A percentile compares a stretch with the other conserved stretches of the same genome.
These are phyloP conservation scores for Tenthredo livida DNA, from an alignment of 2,888 invertebrate species.

Conservation along the genomic window DNA sequence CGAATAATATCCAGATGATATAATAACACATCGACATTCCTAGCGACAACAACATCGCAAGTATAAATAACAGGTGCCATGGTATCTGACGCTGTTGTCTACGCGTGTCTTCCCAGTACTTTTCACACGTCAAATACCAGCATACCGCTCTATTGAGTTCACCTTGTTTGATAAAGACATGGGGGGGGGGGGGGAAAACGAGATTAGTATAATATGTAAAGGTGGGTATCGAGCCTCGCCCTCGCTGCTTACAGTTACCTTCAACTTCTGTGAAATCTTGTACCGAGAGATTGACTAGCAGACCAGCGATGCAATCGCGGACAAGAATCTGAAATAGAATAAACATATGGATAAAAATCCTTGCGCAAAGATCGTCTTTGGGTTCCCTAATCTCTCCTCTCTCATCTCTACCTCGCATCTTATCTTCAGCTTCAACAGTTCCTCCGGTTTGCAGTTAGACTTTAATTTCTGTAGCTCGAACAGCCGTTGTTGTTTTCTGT, in stretches of 20 bases:
- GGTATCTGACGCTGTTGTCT: constrained; percentile 89
- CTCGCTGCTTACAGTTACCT: too few species aligned
- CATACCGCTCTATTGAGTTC: constrained; percentile 94
- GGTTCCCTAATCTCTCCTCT: background rate
- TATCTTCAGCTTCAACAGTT: constrained; percentile 86
- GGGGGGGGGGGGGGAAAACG: too few species aligned
- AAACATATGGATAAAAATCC: constrained; percentile 22
- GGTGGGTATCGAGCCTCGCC: constrained; percentile 53
- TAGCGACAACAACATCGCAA: constrained; percentile 89
- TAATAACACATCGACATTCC: constrained; percentile 95
- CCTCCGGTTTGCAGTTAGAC: constrained; percentile 90
- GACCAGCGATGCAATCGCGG: constrained; percentile 90
- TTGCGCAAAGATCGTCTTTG: background rate
- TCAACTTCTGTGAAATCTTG: constrained; percentile 93
- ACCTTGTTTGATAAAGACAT: constrained; percentile 79
- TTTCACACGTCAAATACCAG: constrained; percentile 95
- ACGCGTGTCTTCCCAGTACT: constrained; percentile 93
- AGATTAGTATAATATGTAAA: background rate
- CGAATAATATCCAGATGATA: constrained; percentile 94
- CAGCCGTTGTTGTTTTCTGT: constrained; percentile 84
- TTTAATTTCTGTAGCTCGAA: constrained; percentile 86
- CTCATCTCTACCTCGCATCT: constrained; percentile 81
- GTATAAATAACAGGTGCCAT: constrained; percentile 88
- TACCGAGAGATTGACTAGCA: constrained; percentile 88
- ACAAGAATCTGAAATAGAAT: constrained; percentile 82